Conservation (phyloP, 2,797 vertebrate species). For the Scomberomorus guttatus region DNA sequence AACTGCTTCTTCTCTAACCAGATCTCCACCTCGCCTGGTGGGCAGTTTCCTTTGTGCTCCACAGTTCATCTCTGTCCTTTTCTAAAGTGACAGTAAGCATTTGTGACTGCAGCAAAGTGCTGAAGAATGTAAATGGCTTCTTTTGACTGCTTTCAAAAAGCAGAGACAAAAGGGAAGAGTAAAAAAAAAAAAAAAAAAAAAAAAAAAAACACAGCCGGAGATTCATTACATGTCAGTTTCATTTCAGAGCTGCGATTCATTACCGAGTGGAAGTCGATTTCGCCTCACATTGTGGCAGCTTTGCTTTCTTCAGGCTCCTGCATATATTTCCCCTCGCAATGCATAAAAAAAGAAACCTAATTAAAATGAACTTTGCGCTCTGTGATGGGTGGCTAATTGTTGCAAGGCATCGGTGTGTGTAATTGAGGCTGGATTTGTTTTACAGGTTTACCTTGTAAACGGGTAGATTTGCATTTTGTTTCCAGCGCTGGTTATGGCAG, state of each 20-base stretch:
- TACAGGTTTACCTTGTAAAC: conserved; percentile 69
- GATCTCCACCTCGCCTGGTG: not conserved
- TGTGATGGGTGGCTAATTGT: conserved; percentile 73
- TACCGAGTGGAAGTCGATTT: conserved; percentile 50
- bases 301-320: conserved; percentile 23
- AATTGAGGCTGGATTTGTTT: conserved; percentile 71
- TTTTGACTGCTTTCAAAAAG: conserved; percentile 31
- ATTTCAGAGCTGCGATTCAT: conserved; percentile 76
- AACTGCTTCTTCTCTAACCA: not conserved
- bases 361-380: conserved; percentile 66
- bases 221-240: conserved; percentile 74
- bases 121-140: conserved; percentile 51
- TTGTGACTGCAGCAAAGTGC: conserved; percentile 49
- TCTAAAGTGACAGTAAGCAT: conserved; percentile 37
- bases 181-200: not conserved
- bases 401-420: conserved; percentile 64
- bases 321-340: conserved; percentile 24
- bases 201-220: conserved; percentile 17
- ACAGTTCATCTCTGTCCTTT: conserved; percentile 36
- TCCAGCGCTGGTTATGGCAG: too few relatives aligned
- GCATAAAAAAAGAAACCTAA: conserved; percentile 47
- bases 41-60: conserved; percentile 16
- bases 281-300: conserved; percentile 1
- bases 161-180: conserved; percentile 27
- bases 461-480: conserved; percentile 45